Evolutionary conservation across 1,140 invertebrate genomes (phyloP), one percentile per base, ranked within the genome.

Genomic region (Lepidurus packardi): DNA sequence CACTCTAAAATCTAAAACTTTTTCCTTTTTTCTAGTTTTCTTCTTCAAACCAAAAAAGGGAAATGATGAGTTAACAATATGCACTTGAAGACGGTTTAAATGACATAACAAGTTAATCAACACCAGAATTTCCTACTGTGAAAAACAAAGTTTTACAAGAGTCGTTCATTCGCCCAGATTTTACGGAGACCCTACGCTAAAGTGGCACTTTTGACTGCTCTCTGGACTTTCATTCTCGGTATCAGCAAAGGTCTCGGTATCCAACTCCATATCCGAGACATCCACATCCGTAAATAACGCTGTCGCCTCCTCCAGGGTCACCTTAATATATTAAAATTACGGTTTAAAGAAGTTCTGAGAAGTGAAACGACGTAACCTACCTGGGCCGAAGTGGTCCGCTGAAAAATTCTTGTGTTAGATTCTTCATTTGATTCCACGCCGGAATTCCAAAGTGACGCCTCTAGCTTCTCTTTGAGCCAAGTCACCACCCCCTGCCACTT

Each of bases 401-500:
- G 87, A 82, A 87, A 87, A n/a, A 84, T 85, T 81, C 86, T 85
- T 13, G 84, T 83, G 80, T 85, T 86, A 1, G 86, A 86, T 78
- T 87, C 85, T 81, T 87, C 87, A 83, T 87, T 87, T 21, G 85
- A 86, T 21, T 82, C 81, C 73, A 83, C 82, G 41, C 77, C 43
- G 6, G 83, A 79, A 34, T 82, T 83, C 81, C 81, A 83, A 82
- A 83, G 85, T 75, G 84, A 82, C 75, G 85, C 85, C 75, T 83
- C 84, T 84, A 86, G 86, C 84, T 85, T 86, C 79, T 85, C 85
- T 81, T 85, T 86, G 4, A 87, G 83, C 87, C 87, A 87, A 79
- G 87, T 86, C 65, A 87, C 85, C 42, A 85, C 84, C 86, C 86
- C 87, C 80, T 87, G 86, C 87, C 87, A 87, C 78, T 84, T 85